Evolutionary conservation across 2,888 invertebrate species (phyloP).

Genomic region (Uropetala carovei): DNA sequence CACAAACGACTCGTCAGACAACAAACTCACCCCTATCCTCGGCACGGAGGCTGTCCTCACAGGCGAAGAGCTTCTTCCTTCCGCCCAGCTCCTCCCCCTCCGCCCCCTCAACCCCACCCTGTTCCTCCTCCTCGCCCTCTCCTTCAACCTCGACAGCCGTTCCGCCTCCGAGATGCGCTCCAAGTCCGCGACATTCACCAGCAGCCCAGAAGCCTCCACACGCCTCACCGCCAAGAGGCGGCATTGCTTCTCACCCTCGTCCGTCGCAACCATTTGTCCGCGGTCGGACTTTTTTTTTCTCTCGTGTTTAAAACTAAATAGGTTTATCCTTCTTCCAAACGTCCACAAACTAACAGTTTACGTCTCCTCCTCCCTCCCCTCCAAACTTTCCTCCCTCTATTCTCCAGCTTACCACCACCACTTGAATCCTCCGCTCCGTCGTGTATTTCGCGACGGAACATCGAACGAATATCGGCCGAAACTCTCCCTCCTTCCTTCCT

Average conservation of each 20-base stretch:
- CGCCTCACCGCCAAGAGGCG: conserved; percentile 68
- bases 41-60: conserved; percentile 75
- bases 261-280: conserved; percentile 67
- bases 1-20: not conserved
- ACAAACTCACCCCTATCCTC: conserved; percentile 73
- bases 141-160: conserved; percentile 69
- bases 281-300: not conserved
- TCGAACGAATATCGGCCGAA: not conserved
- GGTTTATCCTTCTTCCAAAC: conserved; percentile 65
- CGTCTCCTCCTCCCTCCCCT: conserved; percentile 65
- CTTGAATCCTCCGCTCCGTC: conserved; percentile 13
- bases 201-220: conserved; percentile 60
- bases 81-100: conserved; percentile 73
- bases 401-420: not conserved
- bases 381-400: conserved; percentile 9
- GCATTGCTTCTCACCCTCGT: conserved; percentile 68
- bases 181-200: conserved; percentile 56
- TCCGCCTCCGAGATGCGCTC: conserved; percentile 64
- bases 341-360: conserved; percentile 66
- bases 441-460: not conserved
- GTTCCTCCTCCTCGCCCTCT: conserved; percentile 68
- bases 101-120: conserved; percentile 73
- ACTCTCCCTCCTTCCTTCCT: no score
- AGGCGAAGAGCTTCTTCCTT: conserved; percentile 73
- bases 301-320: not conserved